Evolutionary conservation across 2,113 vertebrate genomes (phyloP), one percentile per base, ranked within the genome.

Genomic region (Zosterops lateralis): DNA sequence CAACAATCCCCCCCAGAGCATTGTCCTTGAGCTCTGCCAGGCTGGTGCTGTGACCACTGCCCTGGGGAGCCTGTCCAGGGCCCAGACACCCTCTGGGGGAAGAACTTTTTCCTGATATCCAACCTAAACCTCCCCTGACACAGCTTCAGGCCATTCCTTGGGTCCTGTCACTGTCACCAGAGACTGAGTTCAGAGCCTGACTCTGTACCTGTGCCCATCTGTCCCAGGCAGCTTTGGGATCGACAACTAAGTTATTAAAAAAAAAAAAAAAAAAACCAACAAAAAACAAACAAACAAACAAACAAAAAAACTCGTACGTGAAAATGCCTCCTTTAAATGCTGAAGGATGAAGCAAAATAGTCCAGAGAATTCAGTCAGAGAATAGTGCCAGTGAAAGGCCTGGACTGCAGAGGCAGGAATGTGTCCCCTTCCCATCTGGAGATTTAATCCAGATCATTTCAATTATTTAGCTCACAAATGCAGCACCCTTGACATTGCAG

Each of bases 381-480:
- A 36, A 6, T 38, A n/a, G n/a, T n/a, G n/a, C n/a, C 21, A 31
- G 65, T 4, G 80, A 36, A 6, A 57, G 17, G 12, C 25, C 42
- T 65, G 80, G 80, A 36, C 53, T 50, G 18, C 38, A 76, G 45
- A 31, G 64, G 20, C 32, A 87, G 42, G 17, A 70, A 60, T 32
- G 16, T 66, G 28, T 36, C 57, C 53, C 47, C 47, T 87, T 94
- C 38, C 40, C 51, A 20, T 17, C 74, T 87, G 54, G 58, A 85
- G 26, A 51, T 4, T 64, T n/a, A 79, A 62, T 72, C 34, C 11
- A 57, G 58, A 68, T 29, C 12, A 11, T 66, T 94, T 89, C 51
- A 93, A 91, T 96, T 80, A 79, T 91, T 95, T 68, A 87, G 51
- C 88, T 91, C 83, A 45, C 56, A 70, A 95, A 88, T 57, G 58